Base-by-base conservation (phyloP, 2,113 vertebrate genomes). In the Lepidiolamprologus cunningtoni region DNA sequence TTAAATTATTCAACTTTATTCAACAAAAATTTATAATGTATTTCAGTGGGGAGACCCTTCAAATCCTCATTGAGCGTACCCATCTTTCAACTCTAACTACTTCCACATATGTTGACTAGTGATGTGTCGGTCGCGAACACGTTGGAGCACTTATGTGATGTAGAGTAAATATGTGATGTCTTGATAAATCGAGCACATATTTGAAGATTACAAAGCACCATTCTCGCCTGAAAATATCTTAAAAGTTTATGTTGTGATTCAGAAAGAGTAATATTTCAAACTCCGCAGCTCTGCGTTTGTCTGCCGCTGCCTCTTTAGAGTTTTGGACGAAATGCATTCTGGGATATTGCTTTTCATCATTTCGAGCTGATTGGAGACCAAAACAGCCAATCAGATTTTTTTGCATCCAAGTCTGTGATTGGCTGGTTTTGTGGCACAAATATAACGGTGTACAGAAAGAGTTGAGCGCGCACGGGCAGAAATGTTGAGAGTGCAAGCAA, bases 381-480 rank as follows among this genome's bases (percentile, higher is more conserved):
- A 5, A 50, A 19, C 8, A 50, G 47, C 42, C 6, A 45, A 45
- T 19, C 16, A 50, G 47, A 50, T 50, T 50, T 50, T 50, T 50
- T 50, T 50, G 47, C 17, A 50, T 50, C 17, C 4, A 19, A 50
- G 17, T 50, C 17, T 50, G 47, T 50, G 47, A 50, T 50, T 50
- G 17, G 8, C 47, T 5, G 47, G 16, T 50, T 50, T 50, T 50
- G 7, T 50, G 47, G 47, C 47, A 50, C 45, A 50, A 50, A 17
- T 50, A 50, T 50, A 50, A 50, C 2, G 0, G 45, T 47, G 14
- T 47, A 47, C 2, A 50, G 47, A 19, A 50, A 50, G 47, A 50
- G 7, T 2, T 50, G 47, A 50, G 7, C 1, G 2, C 0, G 7
- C 7, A 17, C 4, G 0, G 45, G 4, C 45, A 47, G 45, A 50